Conservation (phyloP, 2,113 vertebrate genomes). For the Microcebus ravelobensis region DNA sequence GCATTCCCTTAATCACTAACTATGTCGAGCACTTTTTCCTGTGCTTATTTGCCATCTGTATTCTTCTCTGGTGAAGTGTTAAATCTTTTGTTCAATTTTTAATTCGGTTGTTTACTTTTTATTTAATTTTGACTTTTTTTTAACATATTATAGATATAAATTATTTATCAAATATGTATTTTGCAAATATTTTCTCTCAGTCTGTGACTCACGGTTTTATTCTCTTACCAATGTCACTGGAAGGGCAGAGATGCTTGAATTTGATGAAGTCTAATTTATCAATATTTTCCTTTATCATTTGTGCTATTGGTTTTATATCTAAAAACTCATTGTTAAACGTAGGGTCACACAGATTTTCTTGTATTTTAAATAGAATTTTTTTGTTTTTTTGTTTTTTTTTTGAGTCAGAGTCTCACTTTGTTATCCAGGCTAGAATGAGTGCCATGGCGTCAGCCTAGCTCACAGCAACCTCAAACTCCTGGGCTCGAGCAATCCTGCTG, state of each 20-base stretch:
- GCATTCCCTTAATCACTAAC: neutral
- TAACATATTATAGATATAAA: neutral
- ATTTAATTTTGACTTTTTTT: neutral
- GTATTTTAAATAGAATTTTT: too few species aligned
- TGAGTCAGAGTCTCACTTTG: too few species aligned
- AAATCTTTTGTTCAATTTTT: neutral
- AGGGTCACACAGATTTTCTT: neutral
- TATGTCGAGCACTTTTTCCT: neutral
- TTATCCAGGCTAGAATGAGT: too few species aligned
- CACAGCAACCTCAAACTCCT: too few species aligned
- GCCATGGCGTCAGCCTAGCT: too few species aligned
- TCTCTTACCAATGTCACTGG: neutral
- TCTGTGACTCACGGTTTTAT: neutral
- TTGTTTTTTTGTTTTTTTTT: too few species aligned
- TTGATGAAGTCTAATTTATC: neutral
- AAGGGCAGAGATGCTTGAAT: constrained; percentile 21
- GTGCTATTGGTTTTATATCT: neutral
- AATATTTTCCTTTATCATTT: neutral
- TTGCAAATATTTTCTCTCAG: neutral
- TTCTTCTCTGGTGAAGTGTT: neutral
- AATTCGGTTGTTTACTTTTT: neutral
- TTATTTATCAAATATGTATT: neutral
- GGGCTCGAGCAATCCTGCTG: too few species aligned
- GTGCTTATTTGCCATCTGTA: neutral
- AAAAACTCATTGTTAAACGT: neutral